Percentiles rank a stretch among this genome's conserved stretches.
phyloP scores from a whole-genome alignment of 2,797 vertebrate species.

The Limnodromus scolopaceus region DNA sequence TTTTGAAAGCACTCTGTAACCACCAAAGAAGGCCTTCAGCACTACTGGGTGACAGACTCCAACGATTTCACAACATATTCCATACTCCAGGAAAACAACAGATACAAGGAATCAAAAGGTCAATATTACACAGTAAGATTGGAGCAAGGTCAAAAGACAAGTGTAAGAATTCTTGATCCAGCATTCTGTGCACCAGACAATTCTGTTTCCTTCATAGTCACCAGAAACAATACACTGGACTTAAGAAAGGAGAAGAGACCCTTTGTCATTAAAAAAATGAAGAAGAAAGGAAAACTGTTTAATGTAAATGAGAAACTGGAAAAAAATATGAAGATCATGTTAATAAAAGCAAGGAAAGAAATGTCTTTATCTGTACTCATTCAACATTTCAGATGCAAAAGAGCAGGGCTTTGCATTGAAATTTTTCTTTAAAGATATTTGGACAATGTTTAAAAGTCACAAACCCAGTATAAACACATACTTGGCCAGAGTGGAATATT shows the following conservation, averaged over 20 bases:
- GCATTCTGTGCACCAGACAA: background rate
- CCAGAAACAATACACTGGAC: background rate
- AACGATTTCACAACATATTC: background rate
- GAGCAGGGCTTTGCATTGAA: background rate
- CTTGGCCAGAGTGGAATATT: background rate
- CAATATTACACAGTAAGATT: background rate
- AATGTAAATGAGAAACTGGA: conserved; percentile 15
- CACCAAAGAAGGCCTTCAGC: background rate
- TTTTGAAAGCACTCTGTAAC: background rate
- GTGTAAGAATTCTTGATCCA: background rate
- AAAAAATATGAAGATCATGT: conserved; percentile 12
- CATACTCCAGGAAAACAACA: background rate
- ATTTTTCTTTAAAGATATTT: conserved; percentile 31
- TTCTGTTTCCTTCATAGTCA: background rate
- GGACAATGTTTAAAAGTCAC: conserved; percentile 44
- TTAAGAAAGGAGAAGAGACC: conserved; percentile 52
- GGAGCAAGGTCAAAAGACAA: background rate
- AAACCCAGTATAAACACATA: conserved; percentile 13
- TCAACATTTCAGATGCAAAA: conserved; percentile 17
- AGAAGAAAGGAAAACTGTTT: background rate
- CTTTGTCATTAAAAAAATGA: background rate
- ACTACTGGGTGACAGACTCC: background rate
- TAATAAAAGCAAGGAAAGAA: conserved; percentile 57
- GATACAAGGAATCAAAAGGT: conserved; percentile 5
- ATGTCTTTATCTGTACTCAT: background rate